These are phyloP conservation scores for Aegotheles bennettii DNA, from an alignment of 2,113 vertebrate species.

Conservation along the genomic window DNA sequence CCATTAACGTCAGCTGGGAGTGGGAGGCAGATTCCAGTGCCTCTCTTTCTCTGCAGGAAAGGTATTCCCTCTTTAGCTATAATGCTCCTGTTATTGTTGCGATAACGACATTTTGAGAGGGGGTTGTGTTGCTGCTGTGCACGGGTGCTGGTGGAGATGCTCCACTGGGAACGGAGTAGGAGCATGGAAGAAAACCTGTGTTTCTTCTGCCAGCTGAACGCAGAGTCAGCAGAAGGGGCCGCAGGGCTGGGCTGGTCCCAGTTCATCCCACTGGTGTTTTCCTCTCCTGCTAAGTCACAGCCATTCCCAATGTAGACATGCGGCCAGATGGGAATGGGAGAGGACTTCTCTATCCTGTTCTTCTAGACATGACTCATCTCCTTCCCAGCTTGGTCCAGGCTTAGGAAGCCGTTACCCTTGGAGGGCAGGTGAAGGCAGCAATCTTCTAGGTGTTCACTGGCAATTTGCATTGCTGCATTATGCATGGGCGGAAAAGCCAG, in stretches of 20 bases:
- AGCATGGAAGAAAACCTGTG: too few species aligned
- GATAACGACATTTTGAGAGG: fast-evolving
- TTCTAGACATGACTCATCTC: neutral
- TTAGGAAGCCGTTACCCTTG: neutral
- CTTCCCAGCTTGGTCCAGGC: neutral
- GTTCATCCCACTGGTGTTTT: neutral
- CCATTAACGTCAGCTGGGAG: fast-evolving
- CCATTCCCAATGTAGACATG: neutral
- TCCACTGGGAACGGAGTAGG: too few species aligned
- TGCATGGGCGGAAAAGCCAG: slow-evolving; percentile 33
- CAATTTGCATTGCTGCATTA: slow-evolving; percentile 40
- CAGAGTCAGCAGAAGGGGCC: neutral
- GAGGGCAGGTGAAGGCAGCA: slow-evolving; percentile 34
- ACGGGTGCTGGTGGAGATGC: neutral
- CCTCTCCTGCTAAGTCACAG: neutral
- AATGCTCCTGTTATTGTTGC: fast-evolving
- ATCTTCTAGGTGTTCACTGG: slow-evolving; percentile 29
- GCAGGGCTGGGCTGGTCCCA: neutral
- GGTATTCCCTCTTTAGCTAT: fast-evolving
- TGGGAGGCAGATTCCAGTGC: fast-evolving
- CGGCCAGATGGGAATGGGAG: neutral
- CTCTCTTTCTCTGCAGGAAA: neutral
- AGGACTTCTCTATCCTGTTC: neutral
- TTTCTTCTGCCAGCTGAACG: too few species aligned
- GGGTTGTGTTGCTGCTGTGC: fast-evolving